Evolutionary conservation across 2,113 vertebrate genomes (phyloP).

Genomic region (Odontophorus gujanensis): DNA sequence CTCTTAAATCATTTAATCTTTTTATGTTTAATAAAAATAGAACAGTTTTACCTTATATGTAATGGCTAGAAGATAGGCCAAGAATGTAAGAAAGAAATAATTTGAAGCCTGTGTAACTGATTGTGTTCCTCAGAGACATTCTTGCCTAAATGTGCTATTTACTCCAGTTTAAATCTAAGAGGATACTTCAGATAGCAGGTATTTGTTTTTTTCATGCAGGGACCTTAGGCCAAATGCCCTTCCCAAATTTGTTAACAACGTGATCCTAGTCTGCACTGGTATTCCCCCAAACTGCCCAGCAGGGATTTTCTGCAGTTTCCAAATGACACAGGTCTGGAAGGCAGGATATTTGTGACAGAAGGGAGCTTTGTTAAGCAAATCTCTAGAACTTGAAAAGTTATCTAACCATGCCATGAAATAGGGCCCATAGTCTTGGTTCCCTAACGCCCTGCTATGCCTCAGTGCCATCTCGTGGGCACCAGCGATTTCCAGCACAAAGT

Average conservation of each 20-base stretch:
- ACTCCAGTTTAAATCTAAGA: not conserved
- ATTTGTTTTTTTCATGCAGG: not conserved
- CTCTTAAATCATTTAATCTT: not conserved
- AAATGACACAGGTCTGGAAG: not conserved
- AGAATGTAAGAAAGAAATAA: not conserved
- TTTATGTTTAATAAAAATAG: not conserved
- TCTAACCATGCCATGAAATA: not conserved
- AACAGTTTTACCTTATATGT: not conserved
- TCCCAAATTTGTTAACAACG: not conserved
- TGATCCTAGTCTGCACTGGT: not conserved
- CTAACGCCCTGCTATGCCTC: not conserved
- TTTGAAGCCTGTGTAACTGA: not conserved
- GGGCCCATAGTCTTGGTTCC: not conserved
- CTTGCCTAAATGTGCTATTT: not conserved
- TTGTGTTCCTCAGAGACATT: not conserved
- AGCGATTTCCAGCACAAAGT: not conserved
- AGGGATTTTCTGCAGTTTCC: not conserved
- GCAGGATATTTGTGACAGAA: not conserved
- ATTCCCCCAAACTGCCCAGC: not conserved
- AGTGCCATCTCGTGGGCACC: not conserved
- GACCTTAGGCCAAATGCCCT: not conserved
- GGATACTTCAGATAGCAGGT: not conserved
- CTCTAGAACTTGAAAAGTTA: not conserved
- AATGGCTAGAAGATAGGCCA: not conserved
- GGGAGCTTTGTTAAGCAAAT: not conserved